A percentile compares a stretch with the other conserved stretches of the same genome.
Conservation (phyloP, 1,140 invertebrate genomes). For the Araneus ventricosus region DNA sequence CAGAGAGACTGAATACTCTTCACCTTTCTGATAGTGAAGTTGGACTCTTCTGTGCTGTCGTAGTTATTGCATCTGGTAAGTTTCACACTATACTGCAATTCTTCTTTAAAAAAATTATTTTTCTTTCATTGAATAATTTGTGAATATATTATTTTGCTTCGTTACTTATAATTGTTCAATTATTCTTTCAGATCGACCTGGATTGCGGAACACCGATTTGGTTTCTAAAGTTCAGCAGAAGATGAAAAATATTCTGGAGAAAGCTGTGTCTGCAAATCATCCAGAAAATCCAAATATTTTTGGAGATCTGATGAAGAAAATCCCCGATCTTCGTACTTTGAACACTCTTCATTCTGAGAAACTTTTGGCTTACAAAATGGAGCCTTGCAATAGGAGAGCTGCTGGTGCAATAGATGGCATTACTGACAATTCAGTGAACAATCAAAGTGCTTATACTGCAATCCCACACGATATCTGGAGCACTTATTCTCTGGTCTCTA, state of each 20-base stretch:
- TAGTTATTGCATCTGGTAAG: conserved; percentile 93
- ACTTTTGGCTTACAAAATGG: conserved; percentile 93
- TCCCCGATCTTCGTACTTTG: conserved; percentile 95
- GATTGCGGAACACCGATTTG: conserved; percentile 93
- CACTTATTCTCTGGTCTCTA: conserved; percentile 36
- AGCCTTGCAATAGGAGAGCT: conserved; percentile 81
- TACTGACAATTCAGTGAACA: conserved; percentile 26
- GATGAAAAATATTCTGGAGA: conserved; percentile 90
- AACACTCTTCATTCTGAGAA: conserved; percentile 98
- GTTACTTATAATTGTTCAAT: conserved; percentile 53
- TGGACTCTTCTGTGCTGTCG: conserved; percentile 95
- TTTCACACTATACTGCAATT: neutral
- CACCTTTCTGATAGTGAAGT: conserved; percentile 94
- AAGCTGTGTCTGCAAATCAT: conserved; percentile 90
- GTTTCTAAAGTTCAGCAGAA: conserved; percentile 95
- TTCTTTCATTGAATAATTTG: neutral
- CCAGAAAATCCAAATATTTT: conserved; percentile 85
- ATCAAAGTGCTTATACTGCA: conserved; percentile 37
- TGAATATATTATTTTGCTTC: neutral
- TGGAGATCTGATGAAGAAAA: conserved; percentile 93
- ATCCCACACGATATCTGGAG: conserved; percentile 67
- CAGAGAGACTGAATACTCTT: conserved; percentile 94
- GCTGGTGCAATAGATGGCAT: conserved; percentile 46
- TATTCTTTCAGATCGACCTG: conserved; percentile 87
- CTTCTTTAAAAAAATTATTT: neutral